phyloP scores from a whole-genome alignment of 2,797 vertebrate species.

The Acanthiza pusilla region DNA sequence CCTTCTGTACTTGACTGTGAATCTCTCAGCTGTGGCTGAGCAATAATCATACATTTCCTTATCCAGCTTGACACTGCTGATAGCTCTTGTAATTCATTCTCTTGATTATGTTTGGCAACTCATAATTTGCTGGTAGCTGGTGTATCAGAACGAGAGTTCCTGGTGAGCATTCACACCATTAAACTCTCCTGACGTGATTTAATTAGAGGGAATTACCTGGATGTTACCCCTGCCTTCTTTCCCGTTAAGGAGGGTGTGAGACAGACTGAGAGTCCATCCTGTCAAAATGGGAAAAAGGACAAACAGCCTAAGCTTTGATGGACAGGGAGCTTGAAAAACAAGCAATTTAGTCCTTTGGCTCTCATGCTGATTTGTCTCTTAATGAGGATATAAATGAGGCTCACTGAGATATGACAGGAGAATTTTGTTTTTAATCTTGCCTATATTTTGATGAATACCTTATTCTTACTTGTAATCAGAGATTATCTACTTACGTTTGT shows the following conservation, averaged over 20 bases:
- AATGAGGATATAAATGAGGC: background rate
- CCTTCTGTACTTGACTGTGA: background rate
- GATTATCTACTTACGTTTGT: background rate
- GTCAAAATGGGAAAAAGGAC: background rate
- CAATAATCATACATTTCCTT: conserved; percentile 10
- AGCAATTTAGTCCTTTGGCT: background rate
- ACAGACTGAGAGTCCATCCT: background rate
- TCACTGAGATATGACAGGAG: background rate
- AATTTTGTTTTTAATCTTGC: background rate
- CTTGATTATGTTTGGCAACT: conserved; percentile 50
- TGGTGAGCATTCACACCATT: background rate
- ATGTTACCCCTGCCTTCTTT: background rate
- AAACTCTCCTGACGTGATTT: background rate
- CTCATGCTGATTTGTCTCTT: background rate
- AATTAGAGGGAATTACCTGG: conserved; percentile 11
- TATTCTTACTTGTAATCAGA: background rate
- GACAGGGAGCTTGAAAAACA: background rate
- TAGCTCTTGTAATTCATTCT: conserved; percentile 36
- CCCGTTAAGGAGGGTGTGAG: background rate
- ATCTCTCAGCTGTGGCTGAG: background rate
- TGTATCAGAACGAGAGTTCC: conserved; percentile 4
- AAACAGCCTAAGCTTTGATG: background rate
- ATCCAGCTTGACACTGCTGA: background rate
- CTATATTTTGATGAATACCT: background rate
- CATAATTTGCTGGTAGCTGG: conserved; percentile 34